These are phyloP conservation scores for Noctilio leporinus DNA, from an alignment of 2,113 vertebrate species.

Conservation along the genomic window DNA sequence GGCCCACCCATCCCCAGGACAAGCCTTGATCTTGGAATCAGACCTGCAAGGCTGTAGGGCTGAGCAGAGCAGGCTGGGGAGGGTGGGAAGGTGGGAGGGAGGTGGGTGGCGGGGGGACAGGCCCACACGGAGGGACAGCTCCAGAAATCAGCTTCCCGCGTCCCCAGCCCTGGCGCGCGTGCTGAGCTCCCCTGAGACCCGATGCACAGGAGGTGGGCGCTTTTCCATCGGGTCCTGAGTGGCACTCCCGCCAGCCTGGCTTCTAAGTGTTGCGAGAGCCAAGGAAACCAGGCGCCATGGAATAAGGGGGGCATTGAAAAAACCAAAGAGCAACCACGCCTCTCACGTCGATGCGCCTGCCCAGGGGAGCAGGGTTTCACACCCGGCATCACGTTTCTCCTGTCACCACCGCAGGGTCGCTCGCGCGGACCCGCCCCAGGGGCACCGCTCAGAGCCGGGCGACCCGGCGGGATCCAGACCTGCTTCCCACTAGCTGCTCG, in stretches of 20 bases:
- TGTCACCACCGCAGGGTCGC: background rate
- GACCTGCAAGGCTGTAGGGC: background rate
- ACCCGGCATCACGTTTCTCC: background rate
- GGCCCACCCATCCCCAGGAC: background rate
- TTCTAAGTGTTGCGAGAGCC: background rate
- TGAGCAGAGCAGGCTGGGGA: rapidly evolving
- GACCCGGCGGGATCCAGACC: background rate
- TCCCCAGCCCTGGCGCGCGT: background rate
- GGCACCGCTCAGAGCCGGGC: background rate
- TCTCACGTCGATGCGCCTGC: background rate
- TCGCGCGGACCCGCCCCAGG: background rate
- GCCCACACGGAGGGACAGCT: background rate
- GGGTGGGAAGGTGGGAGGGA: too few relatives aligned
- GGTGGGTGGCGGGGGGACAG: too few relatives aligned
- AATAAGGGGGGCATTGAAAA: conserved; percentile 10
- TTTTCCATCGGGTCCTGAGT: conserved; percentile 25
- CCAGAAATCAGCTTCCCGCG: background rate
- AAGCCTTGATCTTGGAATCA: background rate
- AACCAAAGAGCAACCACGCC: conserved; percentile 16
- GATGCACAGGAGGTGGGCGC: background rate
- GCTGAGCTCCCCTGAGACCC: background rate
- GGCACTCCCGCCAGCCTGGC: conserved; percentile 9
- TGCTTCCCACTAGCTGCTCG: background rate
- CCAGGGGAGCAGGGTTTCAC: background rate
- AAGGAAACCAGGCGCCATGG: conserved; percentile 41